phyloP scores from a whole-genome alignment of 1,140 invertebrate genomes.

The Bombus vancouverensis region DNA sequence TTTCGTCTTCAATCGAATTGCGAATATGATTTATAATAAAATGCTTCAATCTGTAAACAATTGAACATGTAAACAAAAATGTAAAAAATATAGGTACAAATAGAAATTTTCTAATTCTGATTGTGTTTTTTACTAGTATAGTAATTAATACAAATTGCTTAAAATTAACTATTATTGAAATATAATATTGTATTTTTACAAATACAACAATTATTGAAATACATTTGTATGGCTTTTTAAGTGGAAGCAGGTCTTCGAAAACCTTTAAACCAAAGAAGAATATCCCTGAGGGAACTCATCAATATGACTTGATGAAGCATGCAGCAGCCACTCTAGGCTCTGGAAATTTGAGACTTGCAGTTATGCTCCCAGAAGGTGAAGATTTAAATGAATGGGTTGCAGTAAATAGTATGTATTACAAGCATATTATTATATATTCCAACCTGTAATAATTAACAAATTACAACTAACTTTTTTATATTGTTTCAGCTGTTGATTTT shows the following conservation, averaged over 20 bases:
- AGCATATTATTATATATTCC: neutral
- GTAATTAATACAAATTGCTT: neutral
- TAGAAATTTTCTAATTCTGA: neutral
- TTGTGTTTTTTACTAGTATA: neutral
- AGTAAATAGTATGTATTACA: constrained; percentile 94
- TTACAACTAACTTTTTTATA: neutral
- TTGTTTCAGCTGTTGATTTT: constrained; percentile 95
- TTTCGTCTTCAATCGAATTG: neutral
- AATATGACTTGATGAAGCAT: constrained; percentile 99
- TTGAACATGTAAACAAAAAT: neutral
- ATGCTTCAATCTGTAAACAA: neutral
- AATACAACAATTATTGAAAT: neutral
- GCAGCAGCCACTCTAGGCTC: constrained; percentile 98
- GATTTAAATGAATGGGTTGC: constrained; percentile 99
- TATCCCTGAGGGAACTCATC: constrained; percentile 99
- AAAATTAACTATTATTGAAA: too few species aligned
- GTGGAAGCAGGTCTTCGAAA: constrained; percentile 95
- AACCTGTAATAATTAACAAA: neutral
- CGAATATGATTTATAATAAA: neutral
- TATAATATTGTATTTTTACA: neutral
- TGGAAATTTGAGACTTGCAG: constrained; percentile 97
- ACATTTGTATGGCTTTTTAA: constrained; percentile 67
- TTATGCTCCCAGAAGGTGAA: constrained; percentile 98
- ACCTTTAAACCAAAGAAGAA: constrained; percentile 99
- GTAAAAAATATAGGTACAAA: neutral